These are phyloP conservation scores for Escarpia spicata DNA, from an alignment of 2,888 invertebrate species.

Conservation along the genomic window DNA sequence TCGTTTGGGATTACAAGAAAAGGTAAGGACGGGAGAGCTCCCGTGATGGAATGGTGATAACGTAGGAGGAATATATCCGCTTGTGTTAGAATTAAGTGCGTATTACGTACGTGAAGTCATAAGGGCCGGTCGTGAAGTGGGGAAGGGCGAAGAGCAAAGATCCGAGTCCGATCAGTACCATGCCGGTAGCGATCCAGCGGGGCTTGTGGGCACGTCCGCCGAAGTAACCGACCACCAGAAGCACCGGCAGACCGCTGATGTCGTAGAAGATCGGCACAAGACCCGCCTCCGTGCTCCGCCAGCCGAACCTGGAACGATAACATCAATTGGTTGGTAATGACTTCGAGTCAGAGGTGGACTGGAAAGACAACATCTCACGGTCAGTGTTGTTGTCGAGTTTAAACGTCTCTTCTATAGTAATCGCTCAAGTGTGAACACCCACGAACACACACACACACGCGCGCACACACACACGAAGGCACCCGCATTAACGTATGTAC, in stretches of 20 bases:
- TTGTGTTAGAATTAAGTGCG: not conserved
- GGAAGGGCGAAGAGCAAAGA: constrained; percentile 22
- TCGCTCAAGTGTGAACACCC: not conserved
- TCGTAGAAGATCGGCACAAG: constrained; percentile 17
- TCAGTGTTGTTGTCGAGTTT: no score
- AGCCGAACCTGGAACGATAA: constrained; percentile 19
- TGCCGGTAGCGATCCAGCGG: constrained; percentile 19
- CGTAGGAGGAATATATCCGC: not conserved
- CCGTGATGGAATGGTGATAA: no score
- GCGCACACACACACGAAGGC: not conserved
- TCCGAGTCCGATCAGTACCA: constrained; percentile 17
- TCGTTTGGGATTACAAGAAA: no score
- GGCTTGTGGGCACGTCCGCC: constrained; percentile 20
- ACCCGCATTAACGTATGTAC: constrained; percentile 41
- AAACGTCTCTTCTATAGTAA: no score
- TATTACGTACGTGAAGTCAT: not conserved
- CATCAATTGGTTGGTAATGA: no score
- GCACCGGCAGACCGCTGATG: constrained; percentile 19
- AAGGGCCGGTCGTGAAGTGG: constrained; percentile 7
- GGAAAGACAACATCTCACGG: no score
- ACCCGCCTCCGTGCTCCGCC: constrained; percentile 12
- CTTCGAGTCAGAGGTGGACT: no score
- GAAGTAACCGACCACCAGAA: not conserved
- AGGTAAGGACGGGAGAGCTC: no score
- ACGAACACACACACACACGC: not conserved